Base-by-base conservation (phyloP, 2,797 vertebrate species). In the Petrocephalus sullivani region DNA sequence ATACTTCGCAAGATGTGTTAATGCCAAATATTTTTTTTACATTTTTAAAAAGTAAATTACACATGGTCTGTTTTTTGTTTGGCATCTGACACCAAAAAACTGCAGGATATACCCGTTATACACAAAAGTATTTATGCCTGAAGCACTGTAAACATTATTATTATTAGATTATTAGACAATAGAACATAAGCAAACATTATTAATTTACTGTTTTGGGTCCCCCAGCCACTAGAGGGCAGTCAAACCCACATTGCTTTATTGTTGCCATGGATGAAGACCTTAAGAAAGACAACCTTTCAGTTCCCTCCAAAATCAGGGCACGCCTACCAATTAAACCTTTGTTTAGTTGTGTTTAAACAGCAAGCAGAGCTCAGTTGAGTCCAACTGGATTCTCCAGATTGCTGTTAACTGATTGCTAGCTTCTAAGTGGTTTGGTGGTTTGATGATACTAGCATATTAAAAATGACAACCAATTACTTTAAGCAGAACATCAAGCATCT, bases 261-360 rank as follows among this genome's bases (percentile, higher is more conserved):
- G 83, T 85, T 85, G 49, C 49, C 21, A 85, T 53, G 49, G 54
- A 28, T 0, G 53, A 85, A 53, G 28, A 33, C 10, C 53, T 54
- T 85, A 85, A 57, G 14, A 85, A 85, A 14, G 28, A 57, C 82
- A 53, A 85, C 16, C 4, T 53, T 28, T 28, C 37, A 94, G 93
- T 91, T 94, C 91, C 91, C 92, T 93, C 94, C 88, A 90, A 92
- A 90, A 88, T 90, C 89, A 89, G 90, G 89, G 89, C 91, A 87
- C 89, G 89, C 91, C 93, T 89, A 91, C 64, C 78, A 56, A 78
- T 81, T 23, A 81, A 89, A 86, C 75, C 19, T 56, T 23, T 58
- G 14, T 71, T 14, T 53, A 61, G 41, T 19, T 49, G 19, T 84
- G 64, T 86, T 87, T 60, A 78, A 46, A 78, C 37, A 78, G 6